phyloP scores from a whole-genome alignment of 2,113 vertebrate species.

The Garra rufa region DNA sequence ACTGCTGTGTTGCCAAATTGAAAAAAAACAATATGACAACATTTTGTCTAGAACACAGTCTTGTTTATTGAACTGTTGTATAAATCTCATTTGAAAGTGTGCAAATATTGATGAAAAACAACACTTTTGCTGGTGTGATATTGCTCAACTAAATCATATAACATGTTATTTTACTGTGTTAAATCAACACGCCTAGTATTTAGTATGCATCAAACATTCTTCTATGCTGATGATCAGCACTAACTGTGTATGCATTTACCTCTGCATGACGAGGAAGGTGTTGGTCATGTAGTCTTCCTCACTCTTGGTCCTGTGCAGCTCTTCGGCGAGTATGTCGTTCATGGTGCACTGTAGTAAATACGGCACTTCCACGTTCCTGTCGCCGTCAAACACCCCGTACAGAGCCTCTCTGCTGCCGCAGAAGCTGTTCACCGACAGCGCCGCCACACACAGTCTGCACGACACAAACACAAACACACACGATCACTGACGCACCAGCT shows the following conservation, averaged over 20 bases:
- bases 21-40: too few relatives aligned
- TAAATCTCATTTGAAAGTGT: too few relatives aligned
- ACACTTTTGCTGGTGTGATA: too few relatives aligned
- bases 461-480: conserved; percentile 24
- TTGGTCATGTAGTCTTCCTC: conserved; percentile 98
- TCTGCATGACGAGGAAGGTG: conserved; percentile 97
- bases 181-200: not conserved
- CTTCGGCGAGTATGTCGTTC: conserved; percentile 95
- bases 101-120: too few relatives aligned
- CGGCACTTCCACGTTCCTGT: conserved; percentile 94
- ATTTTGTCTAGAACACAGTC: too few relatives aligned
- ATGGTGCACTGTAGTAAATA: conserved; percentile 97
- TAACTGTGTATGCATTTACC: conserved; percentile 68
- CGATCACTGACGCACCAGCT: conserved; percentile 65
- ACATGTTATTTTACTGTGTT: too few relatives aligned
- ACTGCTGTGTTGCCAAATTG: too few relatives aligned
- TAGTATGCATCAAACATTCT: not conserved
- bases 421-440: conserved; percentile 93
- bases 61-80: too few relatives aligned
- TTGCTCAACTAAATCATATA: too few relatives aligned
- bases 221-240: not conserved
- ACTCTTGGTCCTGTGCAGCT: conserved; percentile 91
- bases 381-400: conserved; percentile 96
- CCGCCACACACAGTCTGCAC: conserved; percentile 91
- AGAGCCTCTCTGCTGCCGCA: conserved; percentile 92